Conservation (phyloP, 2,797 vertebrate genomes). For the Gila robusta region DNA sequence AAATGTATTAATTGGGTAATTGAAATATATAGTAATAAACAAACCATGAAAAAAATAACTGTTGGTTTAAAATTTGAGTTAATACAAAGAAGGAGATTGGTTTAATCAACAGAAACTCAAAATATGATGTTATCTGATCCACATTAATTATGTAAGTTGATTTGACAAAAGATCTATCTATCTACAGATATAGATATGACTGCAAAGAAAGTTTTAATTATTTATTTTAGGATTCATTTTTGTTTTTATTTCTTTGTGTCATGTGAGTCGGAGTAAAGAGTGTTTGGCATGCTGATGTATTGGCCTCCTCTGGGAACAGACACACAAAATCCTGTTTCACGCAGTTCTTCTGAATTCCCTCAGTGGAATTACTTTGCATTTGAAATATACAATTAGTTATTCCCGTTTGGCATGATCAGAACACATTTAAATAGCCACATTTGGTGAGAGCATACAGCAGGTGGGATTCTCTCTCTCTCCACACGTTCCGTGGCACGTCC, state of each 20-base stretch:
- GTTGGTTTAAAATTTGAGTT: too few species aligned
- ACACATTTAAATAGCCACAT: constrained; percentile 65
- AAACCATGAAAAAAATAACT: too few species aligned
- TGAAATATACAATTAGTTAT: constrained; percentile 82
- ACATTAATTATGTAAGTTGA: too few species aligned
- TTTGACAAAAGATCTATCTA: too few species aligned
- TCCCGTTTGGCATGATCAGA: constrained; percentile 76
- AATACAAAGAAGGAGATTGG: too few species aligned
- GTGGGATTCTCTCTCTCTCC: constrained; percentile 58
- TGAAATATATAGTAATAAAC: too few species aligned
- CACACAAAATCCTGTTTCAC: constrained; percentile 76
- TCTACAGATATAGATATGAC: not conserved
- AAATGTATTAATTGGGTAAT: not conserved
- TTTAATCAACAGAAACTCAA: too few species aligned
- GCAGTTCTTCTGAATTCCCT: constrained; percentile 73
- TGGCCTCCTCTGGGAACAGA: constrained; percentile 71
- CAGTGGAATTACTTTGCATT: constrained; percentile 80
- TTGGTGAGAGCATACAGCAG: constrained; percentile 60
- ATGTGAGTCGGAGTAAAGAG: constrained; percentile 61
- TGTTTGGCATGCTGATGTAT: constrained; percentile 69
- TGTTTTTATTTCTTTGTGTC: constrained; percentile 60
- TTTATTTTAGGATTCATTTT: constrained; percentile 54
- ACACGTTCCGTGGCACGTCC: constrained; percentile 22
- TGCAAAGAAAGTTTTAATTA: not conserved
- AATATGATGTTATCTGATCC: too few species aligned